Evolutionary conservation across 2,888 invertebrate species (phyloP), one percentile per base, ranked within the genome.

Genomic region (Unio pictorum): DNA sequence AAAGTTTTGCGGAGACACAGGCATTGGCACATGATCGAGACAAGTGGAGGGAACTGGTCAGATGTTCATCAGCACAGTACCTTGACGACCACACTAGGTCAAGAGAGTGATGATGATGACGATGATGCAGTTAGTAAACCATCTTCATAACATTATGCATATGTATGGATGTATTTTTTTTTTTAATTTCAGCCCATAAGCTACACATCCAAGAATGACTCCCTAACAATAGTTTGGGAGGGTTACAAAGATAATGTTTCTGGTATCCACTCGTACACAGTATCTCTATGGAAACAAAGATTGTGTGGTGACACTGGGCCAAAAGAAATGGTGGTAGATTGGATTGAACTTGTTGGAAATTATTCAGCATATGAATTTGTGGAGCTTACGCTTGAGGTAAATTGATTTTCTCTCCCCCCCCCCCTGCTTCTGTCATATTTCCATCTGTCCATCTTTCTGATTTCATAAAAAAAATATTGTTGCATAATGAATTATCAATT

Each of bases 161-260:
- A 45, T 45, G 45, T 45, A 45, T 45, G 15, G 3, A 45, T 15
- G 45, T 11, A 45, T 45, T 45, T 45, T 45, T n/a, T 23, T 58
- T 15, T 58, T 58, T 11, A 28, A 17, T 73, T 72, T 17, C 66
- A 80, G 80, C n/a, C 62, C 26, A 59, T 80, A 15, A 67, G 75
- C 20, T 78, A 80, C 64, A 65, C 78, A 4, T 58, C 54, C 15
- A 64, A 69, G 3, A 68, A 64, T 28, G 61, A 63, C 11, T 61
- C 67, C 45, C 54, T 78, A 17, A 58, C 61, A 28, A 73, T 80
- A 5, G 55, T 60, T 56, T 80, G 80, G 80, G 66, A 69, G 28
- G 78, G 70, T 3, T 80, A 74, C 63, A 61, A 71, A 20, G 80
- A 80, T 59, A 57, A 55, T 4, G 80, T 78, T 28, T 76, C 78